Evolutionary conservation across 1,140 invertebrate genomes (phyloP).

Genomic region (Zaprionus ornatus): DNA sequence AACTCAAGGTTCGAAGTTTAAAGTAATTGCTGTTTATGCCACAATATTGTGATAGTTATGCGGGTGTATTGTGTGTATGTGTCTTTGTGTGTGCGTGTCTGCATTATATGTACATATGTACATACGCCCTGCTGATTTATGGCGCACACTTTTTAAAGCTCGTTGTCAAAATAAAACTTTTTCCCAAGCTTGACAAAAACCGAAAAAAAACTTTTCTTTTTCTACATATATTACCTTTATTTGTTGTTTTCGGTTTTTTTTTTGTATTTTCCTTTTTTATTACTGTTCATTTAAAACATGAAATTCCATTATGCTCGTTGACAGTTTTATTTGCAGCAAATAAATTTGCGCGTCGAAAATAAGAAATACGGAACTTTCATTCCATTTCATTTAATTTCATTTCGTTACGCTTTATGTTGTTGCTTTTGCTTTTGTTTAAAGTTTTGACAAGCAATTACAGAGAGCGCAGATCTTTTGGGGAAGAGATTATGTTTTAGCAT

Average conservation of each 20-base stretch:
- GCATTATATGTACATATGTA: slow-evolving; percentile 10
- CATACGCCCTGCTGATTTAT: slow-evolving; percentile 70
- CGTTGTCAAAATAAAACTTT: slow-evolving; percentile 64
- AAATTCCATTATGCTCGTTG: slow-evolving; percentile 44
- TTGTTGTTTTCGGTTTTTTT: slow-evolving; percentile 31
- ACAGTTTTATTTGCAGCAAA: slow-evolving; percentile 52
- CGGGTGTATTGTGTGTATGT: neutral
- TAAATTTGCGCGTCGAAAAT: slow-evolving; percentile 15
- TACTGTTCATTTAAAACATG: slow-evolving; percentile 28
- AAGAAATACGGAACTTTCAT: neutral
- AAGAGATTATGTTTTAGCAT: neutral
- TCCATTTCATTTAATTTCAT: slow-evolving; percentile 8
- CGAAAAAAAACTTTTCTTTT: slow-evolving; percentile 63
- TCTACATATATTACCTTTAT: slow-evolving; percentile 15
- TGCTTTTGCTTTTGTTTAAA: slow-evolving; percentile 31
- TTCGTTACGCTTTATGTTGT: neutral
- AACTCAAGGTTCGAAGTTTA: slow-evolving; percentile 56
- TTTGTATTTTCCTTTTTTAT: slow-evolving; percentile 10
- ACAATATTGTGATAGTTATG: slow-evolving; percentile 64
- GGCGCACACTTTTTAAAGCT: slow-evolving; percentile 64
- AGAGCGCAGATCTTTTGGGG: neutral
- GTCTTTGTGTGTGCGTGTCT: slow-evolving; percentile 22
- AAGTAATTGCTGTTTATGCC: slow-evolving; percentile 76
- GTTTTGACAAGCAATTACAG: slow-evolving; percentile 30
- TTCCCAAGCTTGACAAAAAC: slow-evolving; percentile 15